Evolutionary conservation across 2,797 vertebrate species (phyloP).

Genomic region (Enteromius viviparus): DNA sequence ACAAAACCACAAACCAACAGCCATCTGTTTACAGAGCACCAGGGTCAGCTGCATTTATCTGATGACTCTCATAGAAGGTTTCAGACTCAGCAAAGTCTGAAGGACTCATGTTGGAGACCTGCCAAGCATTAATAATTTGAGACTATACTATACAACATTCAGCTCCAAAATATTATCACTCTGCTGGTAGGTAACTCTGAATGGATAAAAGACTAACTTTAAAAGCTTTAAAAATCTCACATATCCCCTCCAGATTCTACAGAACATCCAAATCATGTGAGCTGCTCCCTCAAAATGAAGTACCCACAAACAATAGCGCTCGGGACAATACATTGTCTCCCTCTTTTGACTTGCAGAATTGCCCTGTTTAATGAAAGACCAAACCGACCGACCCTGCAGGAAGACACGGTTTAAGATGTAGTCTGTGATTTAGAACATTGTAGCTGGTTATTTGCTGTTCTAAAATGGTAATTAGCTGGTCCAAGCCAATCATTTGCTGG

Average conservation of each 20-base stretch:
- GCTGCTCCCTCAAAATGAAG: neutral
- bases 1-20: conserved; percentile 47
- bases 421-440: conserved; percentile 4
- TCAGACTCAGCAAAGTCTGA: conserved; percentile 33
- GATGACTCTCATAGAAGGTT: conserved; percentile 27
- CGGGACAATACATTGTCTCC: conserved; percentile 39
- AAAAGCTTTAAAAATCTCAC: neutral
- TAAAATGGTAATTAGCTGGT: neutral
- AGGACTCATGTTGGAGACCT: conserved; percentile 2
- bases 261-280: neutral
- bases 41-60: conserved; percentile 35
- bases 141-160: neutral
- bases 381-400: neutral
- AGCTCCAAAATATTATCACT: neutral
- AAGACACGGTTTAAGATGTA: neutral
- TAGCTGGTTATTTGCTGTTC: neutral
- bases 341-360: too few species aligned
- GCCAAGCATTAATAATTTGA: neutral
- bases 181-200: neutral
- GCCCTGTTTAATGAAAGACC: neutral
- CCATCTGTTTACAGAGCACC: conserved; percentile 34
- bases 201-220: neutral
- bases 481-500: neutral
- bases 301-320: conserved; percentile 26
- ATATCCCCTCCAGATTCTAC: neutral